phyloP scores from a whole-genome alignment of 2,113 vertebrate genomes.

The Mastomys coucha region DNA sequence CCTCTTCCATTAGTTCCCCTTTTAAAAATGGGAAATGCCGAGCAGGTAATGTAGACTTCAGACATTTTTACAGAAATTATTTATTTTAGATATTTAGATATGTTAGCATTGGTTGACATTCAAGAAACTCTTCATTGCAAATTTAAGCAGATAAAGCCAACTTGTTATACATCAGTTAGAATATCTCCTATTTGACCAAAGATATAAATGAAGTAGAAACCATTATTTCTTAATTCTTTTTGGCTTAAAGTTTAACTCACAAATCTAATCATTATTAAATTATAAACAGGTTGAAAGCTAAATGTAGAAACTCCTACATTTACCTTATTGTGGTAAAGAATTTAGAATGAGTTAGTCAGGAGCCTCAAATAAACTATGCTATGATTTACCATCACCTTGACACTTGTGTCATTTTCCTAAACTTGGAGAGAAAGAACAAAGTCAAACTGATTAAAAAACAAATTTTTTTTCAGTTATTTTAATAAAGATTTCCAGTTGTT shows the following conservation, averaged over 20 bases:
- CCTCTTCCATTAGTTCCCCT: conserved; percentile 92
- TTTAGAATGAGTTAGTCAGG: background rate
- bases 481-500: background rate
- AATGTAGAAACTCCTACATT: background rate
- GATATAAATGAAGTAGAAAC: conserved; percentile 6
- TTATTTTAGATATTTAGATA: background rate
- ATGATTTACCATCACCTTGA: background rate
- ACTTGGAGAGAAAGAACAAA: conserved; percentile 27
- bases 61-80: background rate
- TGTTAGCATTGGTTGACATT: background rate
- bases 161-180: background rate
- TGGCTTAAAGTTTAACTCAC: conserved; percentile 9
- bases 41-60: conserved; percentile 86
- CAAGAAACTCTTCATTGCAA: conserved; percentile 42
- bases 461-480: conserved; percentile 33
- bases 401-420: background rate
- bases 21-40: conserved; percentile 96
- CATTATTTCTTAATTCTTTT: background rate
- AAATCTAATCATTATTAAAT: background rate
- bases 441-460: conserved; percentile 33
- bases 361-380: background rate
- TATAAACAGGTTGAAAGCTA: background rate
- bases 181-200: conserved; percentile 21
- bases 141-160: conserved; percentile 11
- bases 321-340: background rate